These are phyloP conservation scores for Mystacornis crossleyi DNA, from an alignment of 2,113 vertebrate species.

Conservation along the genomic window DNA sequence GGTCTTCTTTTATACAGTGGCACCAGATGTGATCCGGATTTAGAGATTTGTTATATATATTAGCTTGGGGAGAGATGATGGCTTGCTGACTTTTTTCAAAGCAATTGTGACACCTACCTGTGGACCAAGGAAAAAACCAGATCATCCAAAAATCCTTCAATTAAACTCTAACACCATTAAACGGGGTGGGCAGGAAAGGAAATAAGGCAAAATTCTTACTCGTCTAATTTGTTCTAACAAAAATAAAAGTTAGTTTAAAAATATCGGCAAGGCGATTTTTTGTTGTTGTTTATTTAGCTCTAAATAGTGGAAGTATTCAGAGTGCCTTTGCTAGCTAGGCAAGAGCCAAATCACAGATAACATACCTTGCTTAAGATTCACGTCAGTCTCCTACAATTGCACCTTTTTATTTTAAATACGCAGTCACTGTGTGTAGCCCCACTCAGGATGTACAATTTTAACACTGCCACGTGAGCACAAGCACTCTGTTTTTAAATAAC, in stretches of 20 bases:
- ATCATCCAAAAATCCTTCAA: constrained; percentile 77
- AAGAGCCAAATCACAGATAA: background rate
- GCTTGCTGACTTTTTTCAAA: constrained; percentile 90
- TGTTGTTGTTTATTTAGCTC: background rate
- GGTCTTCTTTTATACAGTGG: constrained; percentile 85
- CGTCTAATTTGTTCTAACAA: background rate
- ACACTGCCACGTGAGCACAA: background rate
- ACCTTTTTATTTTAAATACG: background rate
- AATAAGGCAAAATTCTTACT: background rate
- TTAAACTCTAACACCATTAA: constrained; percentile 26
- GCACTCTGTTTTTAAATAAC: background rate
- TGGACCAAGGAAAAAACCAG: constrained; percentile 89
- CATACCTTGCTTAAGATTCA: background rate
- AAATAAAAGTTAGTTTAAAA: background rate
- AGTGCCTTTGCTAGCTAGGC: background rate
- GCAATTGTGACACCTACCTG: constrained; percentile 99
- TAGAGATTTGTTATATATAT: constrained; percentile 81
- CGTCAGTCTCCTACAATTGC: background rate
- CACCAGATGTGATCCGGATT: constrained; percentile 84
- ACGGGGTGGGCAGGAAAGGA: background rate
- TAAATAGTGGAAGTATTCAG: background rate
- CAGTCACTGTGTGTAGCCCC: background rate
- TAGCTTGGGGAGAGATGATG: constrained; percentile 81
- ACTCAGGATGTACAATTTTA: background rate
- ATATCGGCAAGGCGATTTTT: background rate